A percentile compares a stretch with the other conserved stretches of the same genome.
These are phyloP conservation scores for Achroia grisella DNA, from an alignment of 1,140 invertebrate species.

Conservation along the genomic window DNA sequence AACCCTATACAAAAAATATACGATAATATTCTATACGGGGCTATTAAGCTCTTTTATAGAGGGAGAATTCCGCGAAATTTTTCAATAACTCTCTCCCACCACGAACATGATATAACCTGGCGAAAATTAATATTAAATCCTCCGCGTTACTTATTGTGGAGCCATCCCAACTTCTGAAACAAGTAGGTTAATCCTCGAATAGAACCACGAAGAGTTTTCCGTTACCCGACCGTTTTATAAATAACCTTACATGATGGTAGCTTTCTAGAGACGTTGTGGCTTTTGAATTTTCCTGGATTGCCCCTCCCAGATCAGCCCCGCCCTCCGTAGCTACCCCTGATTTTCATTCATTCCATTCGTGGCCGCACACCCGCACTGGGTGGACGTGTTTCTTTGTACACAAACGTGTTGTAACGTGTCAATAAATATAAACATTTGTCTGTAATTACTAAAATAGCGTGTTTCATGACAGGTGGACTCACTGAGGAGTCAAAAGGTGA, in stretches of 20 bases:
- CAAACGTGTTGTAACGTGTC: conserved; percentile 16
- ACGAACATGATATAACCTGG: conserved; percentile 4
- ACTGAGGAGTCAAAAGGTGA: too few species aligned
- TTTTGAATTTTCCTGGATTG: neutral
- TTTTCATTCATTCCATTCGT: conserved; percentile 38
- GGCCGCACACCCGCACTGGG: conserved; percentile 20
- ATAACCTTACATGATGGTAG: neutral
- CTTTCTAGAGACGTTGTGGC: neutral
- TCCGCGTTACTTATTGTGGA: conserved; percentile 1
- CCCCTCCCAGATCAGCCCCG: conserved; percentile 24
- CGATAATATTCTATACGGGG: conserved; percentile 5
- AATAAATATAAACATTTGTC: conserved; percentile 25
- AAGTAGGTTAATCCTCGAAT: conserved; percentile 22
- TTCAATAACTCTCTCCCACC: conserved; percentile 17
- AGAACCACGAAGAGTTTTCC: conserved; percentile 23
- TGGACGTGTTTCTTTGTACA: conserved; percentile 11
- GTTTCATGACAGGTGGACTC: too few species aligned
- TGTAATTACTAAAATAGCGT: neutral
- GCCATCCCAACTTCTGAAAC: conserved; percentile 14
- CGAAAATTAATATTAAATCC: conserved; percentile 6
- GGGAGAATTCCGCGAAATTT: conserved; percentile 15
- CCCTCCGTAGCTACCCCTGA: conserved; percentile 38
- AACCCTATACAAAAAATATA: conserved; percentile 1
- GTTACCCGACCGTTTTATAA: conserved; percentile 15
- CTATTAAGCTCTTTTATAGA: conserved; percentile 7